Evolutionary conservation across 2,888 invertebrate genomes (phyloP).

Genomic region (Pristionchus maxplancki): DNA sequence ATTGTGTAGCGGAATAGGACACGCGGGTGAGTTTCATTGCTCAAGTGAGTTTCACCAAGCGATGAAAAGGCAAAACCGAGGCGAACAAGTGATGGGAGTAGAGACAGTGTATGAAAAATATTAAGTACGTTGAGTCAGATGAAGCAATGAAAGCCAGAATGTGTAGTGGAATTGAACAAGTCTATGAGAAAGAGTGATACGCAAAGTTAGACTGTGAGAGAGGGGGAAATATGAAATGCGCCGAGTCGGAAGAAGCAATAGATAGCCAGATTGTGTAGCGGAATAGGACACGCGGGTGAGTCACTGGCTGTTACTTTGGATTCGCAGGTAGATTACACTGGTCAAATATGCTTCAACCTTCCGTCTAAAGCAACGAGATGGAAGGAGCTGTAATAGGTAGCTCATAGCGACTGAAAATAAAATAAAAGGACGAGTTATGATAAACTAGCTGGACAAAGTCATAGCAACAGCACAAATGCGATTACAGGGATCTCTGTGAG

Average conservation of each 20-base stretch:
- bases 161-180: too few relatives aligned
- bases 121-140: too few relatives aligned
- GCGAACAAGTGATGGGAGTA: not conserved
- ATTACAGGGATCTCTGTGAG: not conserved
- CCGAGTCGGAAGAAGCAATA: not conserved
- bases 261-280: not conserved
- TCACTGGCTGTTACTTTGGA: not conserved
- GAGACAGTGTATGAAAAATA: too few relatives aligned
- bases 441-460: not conserved
- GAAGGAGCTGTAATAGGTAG: not conserved
- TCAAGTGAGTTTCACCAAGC: not conserved
- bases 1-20: too few relatives aligned
- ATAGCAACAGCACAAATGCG: not conserved
- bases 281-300: not conserved
- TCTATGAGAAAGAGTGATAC: too few relatives aligned
- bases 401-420: too few relatives aligned
- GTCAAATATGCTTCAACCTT: not conserved
- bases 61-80: too few relatives aligned
- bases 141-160: not conserved
- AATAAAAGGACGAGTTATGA: too few relatives aligned
- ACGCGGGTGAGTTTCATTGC: not conserved
- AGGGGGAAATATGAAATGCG: not conserved
- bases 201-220: not conserved
- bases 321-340: not conserved
- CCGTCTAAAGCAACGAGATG: too few relatives aligned